Base-by-base conservation (phyloP, 1,140 invertebrate genomes). In the Gonatopus flavifemur region DNA sequence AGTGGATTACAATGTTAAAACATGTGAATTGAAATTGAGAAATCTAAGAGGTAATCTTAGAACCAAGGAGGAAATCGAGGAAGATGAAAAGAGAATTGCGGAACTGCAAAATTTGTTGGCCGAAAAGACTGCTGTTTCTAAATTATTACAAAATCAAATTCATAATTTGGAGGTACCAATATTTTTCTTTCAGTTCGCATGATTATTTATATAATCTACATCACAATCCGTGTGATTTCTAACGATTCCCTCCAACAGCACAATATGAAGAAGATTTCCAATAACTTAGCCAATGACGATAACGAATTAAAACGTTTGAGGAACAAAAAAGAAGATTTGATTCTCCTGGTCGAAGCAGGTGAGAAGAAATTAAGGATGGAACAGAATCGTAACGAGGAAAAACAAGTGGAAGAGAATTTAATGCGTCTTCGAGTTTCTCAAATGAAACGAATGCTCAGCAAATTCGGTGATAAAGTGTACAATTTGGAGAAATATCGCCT, bases 391-490 rank as follows among this genome's bases (percentile, higher is more conserved):
- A 70, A 72, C 39, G 82, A 86, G 15, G 78, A 81, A 36, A 69
- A 70, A 53, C 81, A 84, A 44, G 84, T 88, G 2, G 81, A 86
- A 24, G 82, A 86, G 53, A 86, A 84, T 60, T 76, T 87, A 21
- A 52, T 86, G 50, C 66, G 81, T 40, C 72, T 88, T 20, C 76
- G 78, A 28, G 77, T 84, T 0, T 78, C 76, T 21, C 81, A 86
- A 59, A 78, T 82, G 2, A 72, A 81, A 30, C 79, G 82, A 46
- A 75, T 81, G 2, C 69, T 84, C 30, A 71, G 75, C 2, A 81
- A 79, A 19, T 75, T 84, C 33, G 81, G 81, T 15, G 74, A 82
- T 43, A 70, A 79, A 46, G 81, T 85, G 2, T 85, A 81, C 56
- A 78, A 77, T 56, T 67, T 86, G 44, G 82, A 84, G 45, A 81